These are phyloP conservation scores for Aphodius granarius DNA, from an alignment of 2,888 invertebrate genomes.

Conservation along the genomic window DNA sequence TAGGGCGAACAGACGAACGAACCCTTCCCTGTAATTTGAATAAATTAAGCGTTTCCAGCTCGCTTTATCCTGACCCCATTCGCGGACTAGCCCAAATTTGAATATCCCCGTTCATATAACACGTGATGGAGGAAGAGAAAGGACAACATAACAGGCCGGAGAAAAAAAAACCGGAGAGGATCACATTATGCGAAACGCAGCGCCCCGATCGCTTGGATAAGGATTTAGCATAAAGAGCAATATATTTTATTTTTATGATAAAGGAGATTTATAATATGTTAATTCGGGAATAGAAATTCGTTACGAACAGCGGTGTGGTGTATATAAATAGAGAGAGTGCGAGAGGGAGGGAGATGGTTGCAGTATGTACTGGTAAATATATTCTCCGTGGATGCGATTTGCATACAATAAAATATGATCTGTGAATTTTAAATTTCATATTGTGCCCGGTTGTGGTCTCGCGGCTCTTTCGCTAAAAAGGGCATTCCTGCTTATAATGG, in stretches of 20 bases:
- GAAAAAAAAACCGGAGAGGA: not conserved
- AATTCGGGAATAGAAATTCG: slow-evolving; percentile 51
- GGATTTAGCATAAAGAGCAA: slow-evolving; percentile 32
- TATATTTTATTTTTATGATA: slow-evolving; percentile 36
- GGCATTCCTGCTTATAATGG: not conserved
- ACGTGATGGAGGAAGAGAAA: not conserved
- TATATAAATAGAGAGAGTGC: not conserved
- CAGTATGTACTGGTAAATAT: slow-evolving; percentile 31
- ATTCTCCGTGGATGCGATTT: slow-evolving; percentile 46
- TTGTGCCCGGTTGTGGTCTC: slow-evolving; percentile 29
- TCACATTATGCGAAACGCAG: not conserved
- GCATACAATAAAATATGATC: slow-evolving; percentile 52
- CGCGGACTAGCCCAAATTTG: not conserved
- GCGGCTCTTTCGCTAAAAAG: not conserved
- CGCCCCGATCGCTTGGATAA: slow-evolving; percentile 2
- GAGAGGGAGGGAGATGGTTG: not conserved
- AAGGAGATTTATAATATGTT: slow-evolving; percentile 45
- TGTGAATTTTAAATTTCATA: slow-evolving; percentile 48
- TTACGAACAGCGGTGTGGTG: slow-evolving; percentile 37
- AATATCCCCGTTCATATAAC: not conserved
- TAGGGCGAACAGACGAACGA: not conserved
- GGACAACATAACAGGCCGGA: not conserved
- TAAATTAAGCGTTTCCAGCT: not conserved
- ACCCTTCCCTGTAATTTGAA: not conserved
- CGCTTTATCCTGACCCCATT: not conserved